Base-by-base conservation (phyloP, 2,113 vertebrate species). In the Cynoglossus semilaevis region DNA sequence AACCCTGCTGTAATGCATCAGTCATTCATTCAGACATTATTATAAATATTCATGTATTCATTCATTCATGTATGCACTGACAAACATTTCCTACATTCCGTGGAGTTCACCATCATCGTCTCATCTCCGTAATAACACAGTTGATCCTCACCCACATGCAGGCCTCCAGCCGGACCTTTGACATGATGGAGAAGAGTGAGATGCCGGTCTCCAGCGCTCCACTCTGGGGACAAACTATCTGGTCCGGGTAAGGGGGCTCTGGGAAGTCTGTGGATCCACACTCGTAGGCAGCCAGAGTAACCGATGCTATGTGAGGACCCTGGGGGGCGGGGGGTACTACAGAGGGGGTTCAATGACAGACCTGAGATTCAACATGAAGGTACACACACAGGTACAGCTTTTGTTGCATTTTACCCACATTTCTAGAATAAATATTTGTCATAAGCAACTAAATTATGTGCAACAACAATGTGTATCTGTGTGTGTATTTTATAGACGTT, bases 261-360 rank as follows among this genome's bases (percentile, higher is more conserved):
- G 96, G 96, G 74, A 99, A 99, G 84, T 96, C 92, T 60, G 94
- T 95, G 12, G 97, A 97, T 76, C 96, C 93, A 67, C 97, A 99
- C 89, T 99, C 97, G 54, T 99, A 99, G 1, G 97, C 97, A 81
- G 97, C 96, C 79, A 99, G 89, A 7, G 97, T 99, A 42, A 99
- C 97, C 8, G 97, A 98, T 19, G 97, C 97, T 92, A 99, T 98
- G 82, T 98, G 96, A 76, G 97, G 97, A 73, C 97, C 97, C 97
- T 99, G 79, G 15, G 43, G 56, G 44, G n/a, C 9, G 56, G 15
- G 37, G 13, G 43, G 11, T 42, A 12, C 8, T 11, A 47, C 4
- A 35, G 2, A 48, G 53, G 5, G 38, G 9, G 19, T 56, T 17
- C 22, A 18, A 35, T 6, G 15, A 41, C 37, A 47, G 17, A 16